Base-by-base conservation (phyloP, 64 coral and sea anemone genomes). In the Dendronephthya gigantea region DNA sequence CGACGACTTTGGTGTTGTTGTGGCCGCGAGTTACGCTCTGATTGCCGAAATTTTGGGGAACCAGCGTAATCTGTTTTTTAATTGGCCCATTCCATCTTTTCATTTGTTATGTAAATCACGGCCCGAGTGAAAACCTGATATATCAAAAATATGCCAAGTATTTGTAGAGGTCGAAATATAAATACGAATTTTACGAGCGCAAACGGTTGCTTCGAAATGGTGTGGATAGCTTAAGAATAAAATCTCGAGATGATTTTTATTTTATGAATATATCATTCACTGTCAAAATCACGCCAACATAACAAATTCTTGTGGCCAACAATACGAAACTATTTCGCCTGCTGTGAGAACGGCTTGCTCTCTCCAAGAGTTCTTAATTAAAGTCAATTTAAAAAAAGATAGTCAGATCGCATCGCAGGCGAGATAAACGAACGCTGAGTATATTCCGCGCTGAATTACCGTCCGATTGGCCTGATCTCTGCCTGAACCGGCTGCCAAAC, bases 381-480 rank as follows among this genome's bases (percentile, higher is more conserved):
- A 79, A 79, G 72, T 79, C 72, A 79, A 79, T 79, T 79, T 79
- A 19, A 39, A 79, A 79, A 79, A 12, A 34, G 30, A 79, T 79
- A 16, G 72, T 29, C 30, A 29, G 34, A 33, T 4, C 72, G 1
- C 17, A 79, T 29, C 27, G 15, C 37, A 66, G 19, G 2, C 30
- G 36, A 62, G 55, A 62, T 62, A 62, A 62, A 15, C 3, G 25
- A 62, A 62, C 25, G 19, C 55, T 23, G 6, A 5, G 17, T 7
- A 1, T 45, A 45, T 45, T 45, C 55, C 25, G 19, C 55, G 36
- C 72, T 79, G 14, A 36, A 79, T 45, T 45, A 45, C 41, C 11
- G 41, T 45, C 30, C 37, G 36, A 29, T 35, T 14, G 9, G 72
- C 32, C 15, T n/a, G n/a, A 36, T 79, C 72, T 79, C 4, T 6